Base-by-base conservation (phyloP, 2,888 invertebrate species). In the Himalopsyche tibetana region DNA sequence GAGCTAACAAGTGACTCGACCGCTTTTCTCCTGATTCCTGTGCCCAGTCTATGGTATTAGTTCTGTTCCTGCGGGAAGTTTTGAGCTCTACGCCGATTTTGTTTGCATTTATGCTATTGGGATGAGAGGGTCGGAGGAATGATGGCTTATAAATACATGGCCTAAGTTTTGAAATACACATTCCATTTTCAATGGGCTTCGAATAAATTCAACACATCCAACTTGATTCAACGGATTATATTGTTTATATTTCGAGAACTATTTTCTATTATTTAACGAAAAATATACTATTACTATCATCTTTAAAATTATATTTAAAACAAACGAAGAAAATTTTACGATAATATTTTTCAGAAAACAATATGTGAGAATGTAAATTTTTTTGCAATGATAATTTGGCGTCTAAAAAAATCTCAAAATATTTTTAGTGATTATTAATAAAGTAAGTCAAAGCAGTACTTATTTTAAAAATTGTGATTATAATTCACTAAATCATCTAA, bases 11-110 rank as follows among this genome's bases (percentile, higher is more conserved):
- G 38, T 82, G 80, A 63, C 12, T 63, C 63, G 63, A n/a, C 63
- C 63, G 63, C 28, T n/a, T 28, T 63, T 63, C 19, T 81, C 19
- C 45, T 45, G 81, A 45, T 81, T 81, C 55, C 81, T 28, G 42
- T 81, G 81, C 81, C 81, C 51, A 81, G 63, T 63, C 63, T 28
- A 63, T 28, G 63, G 63, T 63, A 28, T 63, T 63, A 63, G 63
- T 28, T 63, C 63, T 63, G 11, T 36, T 55, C 40, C 17, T 63
- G 69, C 55, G 55, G 45, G 55, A 84, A 82, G 84, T 86, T 80
- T 86, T 84, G 19, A 63, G 82, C 79, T 86, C 55, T 82, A 84
- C 84, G 86, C 86, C 86, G 79, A 84, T 86, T 80, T 80, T 80
- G 80, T 80, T 80, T 80, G 42, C 80, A 63, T 63, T 63, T 63